Evolutionary conservation across 2,797 vertebrate genomes (phyloP).

Genomic region (Eupleurogrammus muticus): DNA sequence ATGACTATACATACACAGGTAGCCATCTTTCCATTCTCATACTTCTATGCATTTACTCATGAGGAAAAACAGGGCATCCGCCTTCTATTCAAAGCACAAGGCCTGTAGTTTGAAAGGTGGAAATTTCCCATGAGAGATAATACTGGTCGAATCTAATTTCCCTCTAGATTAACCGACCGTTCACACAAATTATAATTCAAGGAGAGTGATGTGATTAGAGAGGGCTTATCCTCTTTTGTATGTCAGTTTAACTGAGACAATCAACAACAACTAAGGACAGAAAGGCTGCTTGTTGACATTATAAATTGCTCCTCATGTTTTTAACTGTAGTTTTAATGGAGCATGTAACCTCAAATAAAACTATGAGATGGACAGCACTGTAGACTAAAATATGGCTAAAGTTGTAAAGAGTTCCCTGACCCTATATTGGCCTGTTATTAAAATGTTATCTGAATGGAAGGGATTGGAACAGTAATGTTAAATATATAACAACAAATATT

Average conservation of each 20-base stretch:
- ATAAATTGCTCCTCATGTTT: conserved; percentile 4
- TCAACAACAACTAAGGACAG: conserved; percentile 52
- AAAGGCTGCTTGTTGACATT: conserved; percentile 16
- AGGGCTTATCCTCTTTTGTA: conserved; percentile 53
- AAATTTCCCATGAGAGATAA: conserved; percentile 69
- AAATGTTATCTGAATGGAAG: neutral
- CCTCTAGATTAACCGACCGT: conserved; percentile 66
- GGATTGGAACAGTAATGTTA: neutral
- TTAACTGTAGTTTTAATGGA: neutral
- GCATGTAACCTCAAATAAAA: neutral
- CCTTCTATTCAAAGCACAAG: conserved; percentile 57
- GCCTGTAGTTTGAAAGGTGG: conserved; percentile 55
- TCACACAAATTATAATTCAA: conserved; percentile 74
- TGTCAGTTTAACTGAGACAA: conserved; percentile 51
- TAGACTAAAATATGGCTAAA: neutral
- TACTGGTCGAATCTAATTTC: conserved; percentile 73
- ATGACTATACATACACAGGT: neutral
- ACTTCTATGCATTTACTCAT: conserved; percentile 30
- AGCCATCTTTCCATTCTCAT: conserved; percentile 25
- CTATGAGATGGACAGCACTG: neutral
- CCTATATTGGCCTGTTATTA: neutral
- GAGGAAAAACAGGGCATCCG: conserved; percentile 24
- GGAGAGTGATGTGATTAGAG: conserved; percentile 67
- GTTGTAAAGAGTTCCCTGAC: neutral
- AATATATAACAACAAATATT: too few relatives aligned